phyloP scores from a whole-genome alignment of 2,113 vertebrate genomes.

The Phylloscopus whistleri region DNA sequence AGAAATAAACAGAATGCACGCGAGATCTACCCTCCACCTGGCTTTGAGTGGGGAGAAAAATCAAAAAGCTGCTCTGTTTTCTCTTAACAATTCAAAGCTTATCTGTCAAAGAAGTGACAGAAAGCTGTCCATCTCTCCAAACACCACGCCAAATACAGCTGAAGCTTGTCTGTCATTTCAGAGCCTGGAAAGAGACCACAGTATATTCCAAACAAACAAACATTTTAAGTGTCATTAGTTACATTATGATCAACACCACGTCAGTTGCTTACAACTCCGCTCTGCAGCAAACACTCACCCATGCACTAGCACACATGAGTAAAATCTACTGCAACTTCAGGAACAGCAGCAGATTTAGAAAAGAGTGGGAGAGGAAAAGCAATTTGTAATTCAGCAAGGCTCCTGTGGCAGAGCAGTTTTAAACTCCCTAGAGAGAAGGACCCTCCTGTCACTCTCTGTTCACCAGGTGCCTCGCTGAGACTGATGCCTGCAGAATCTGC shows the following conservation, averaged over 20 bases:
- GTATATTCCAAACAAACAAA: background rate
- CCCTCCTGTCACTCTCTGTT: background rate
- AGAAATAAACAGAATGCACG: background rate
- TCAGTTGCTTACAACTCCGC: background rate
- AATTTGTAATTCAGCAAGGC: background rate
- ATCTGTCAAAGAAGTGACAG: background rate
- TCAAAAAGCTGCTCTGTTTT: background rate
- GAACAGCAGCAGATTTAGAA: slow-evolving; percentile 5
- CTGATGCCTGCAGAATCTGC: background rate
- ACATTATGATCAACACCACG: background rate
- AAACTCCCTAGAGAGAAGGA: background rate
- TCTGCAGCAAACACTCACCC: background rate
- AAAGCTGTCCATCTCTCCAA: background rate
- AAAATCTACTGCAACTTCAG: background rate
- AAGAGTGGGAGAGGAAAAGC: background rate
- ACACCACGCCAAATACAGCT: background rate
- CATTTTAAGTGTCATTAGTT: background rate
- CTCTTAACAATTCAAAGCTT: background rate
- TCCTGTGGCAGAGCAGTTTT: background rate
- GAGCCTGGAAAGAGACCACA: background rate
- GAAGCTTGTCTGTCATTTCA: background rate
- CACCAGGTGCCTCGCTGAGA: background rate
- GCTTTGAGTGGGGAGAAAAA: background rate
- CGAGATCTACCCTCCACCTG: background rate
- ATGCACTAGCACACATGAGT: background rate